Evolutionary conservation across 2,888 invertebrate species (phyloP), one percentile per base, ranked within the genome.

Genomic region (Camptogramma bilineatum): DNA sequence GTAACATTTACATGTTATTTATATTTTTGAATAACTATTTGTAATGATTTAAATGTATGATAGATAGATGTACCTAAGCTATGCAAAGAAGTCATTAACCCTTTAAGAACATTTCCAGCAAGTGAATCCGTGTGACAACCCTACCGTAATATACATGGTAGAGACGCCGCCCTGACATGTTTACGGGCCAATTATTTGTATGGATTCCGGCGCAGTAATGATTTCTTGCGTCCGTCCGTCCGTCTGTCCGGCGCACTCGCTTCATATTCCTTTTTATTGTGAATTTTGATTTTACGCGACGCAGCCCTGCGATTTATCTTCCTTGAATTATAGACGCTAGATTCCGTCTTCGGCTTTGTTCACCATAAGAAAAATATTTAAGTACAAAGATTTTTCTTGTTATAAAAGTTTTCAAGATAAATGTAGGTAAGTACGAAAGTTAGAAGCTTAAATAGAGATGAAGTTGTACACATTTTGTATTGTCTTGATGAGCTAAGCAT

Each of bases 111-210:
- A 28, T 28, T 9, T 31, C 10, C 9, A 31, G 31, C 9, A 31
- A 31, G 28, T 28, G 28, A 9, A 21, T 21, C 21, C 13, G 31
- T 31, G 58, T 72, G 82, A 9, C 85, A 90, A 68, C 92, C 92
- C 92, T 92, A 80, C 63, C 54, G 74, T 86, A 90, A 91, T 91
- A 91, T 90, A 91, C 92, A 91, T 90, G 90, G 90, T 76, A 91
- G 84, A 91, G 90, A 89, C 87, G 90, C 92, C 93, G 91, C 90
- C 84, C 81, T 92, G 93, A 93, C 93, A 93, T 93, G 90, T 93
- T 93, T 93, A 93, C 93, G 91, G 93, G 83, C 93, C 93, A 93
- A 93, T 93, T 93, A 93, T 93, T 93, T 93, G 93, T 93, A 92
- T 92, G 91, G 92, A 90, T 90, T 91, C 90, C 90, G 80, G 79